Conservation (phyloP, 2,113 vertebrate species). For the Reinhardtius hippoglossoides region DNA sequence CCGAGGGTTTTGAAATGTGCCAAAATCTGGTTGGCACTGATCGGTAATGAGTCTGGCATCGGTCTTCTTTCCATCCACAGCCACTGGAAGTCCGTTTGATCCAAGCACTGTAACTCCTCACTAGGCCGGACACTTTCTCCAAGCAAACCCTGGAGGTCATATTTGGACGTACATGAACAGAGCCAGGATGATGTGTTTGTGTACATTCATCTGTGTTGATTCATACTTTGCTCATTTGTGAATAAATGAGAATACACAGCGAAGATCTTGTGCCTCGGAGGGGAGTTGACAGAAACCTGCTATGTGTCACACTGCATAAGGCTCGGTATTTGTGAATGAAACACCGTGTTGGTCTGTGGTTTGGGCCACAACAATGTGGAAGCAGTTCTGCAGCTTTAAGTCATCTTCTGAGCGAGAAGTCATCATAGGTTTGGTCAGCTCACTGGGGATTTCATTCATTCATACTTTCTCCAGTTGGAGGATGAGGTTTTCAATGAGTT, state of each 20-base stretch:
- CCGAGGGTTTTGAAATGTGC: slow-evolving; percentile 18
- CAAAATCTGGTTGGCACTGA: slow-evolving; percentile 51
- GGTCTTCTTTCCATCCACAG: slow-evolving; percentile 67
- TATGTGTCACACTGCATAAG: slow-evolving; percentile 4
- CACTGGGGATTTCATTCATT: slow-evolving; percentile 40
- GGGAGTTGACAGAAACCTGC: neutral
- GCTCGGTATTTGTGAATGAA: slow-evolving; percentile 39
- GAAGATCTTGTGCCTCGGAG: neutral
- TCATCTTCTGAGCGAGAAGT: slow-evolving; percentile 37
- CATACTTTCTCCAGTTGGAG: slow-evolving; percentile 53
- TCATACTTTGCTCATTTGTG: neutral
- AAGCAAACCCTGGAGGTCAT: slow-evolving; percentile 26
- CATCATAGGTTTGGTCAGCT: slow-evolving; percentile 28
- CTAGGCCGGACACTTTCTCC: slow-evolving; percentile 19
- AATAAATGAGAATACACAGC: neutral
- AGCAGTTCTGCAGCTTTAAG: slow-evolving; percentile 17
- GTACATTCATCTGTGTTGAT: neutral
- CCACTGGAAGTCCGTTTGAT: slow-evolving; percentile 33
- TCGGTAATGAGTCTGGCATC: slow-evolving; percentile 54
- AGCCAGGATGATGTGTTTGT: slow-evolving; percentile 15
- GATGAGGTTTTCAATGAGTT: slow-evolving; percentile 39
- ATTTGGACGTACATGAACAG: neutral
- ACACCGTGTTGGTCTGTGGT: slow-evolving; percentile 4
- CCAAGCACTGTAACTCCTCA: slow-evolving; percentile 35
- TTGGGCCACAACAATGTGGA: slow-evolving; percentile 3